Base-by-base conservation (phyloP, 2,113 vertebrate genomes). In the Lepus europaeus region DNA sequence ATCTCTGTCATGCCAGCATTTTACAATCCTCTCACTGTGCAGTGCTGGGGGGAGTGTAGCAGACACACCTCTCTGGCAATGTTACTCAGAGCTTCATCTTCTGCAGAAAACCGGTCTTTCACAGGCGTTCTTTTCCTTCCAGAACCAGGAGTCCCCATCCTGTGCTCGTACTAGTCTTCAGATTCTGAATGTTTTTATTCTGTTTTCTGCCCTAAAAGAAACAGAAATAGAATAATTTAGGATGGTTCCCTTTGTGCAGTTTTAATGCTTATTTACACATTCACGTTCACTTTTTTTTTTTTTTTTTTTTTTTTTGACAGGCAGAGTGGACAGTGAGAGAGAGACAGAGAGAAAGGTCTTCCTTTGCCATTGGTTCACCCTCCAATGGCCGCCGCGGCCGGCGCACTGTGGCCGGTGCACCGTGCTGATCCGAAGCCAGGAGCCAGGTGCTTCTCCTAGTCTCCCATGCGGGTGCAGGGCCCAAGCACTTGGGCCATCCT, bases 21-120 rank as follows among this genome's bases (percentile, higher is more conserved):
- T 64, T 16, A 84, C 16, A 91, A 31, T 9, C 6, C 33, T 45
- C 73, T 77, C 31, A 36, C n/a, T 45, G 9, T 22, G 16, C 9
- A 87, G 86, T 87, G 63, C 1, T 90, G 76, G 36, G 12, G 10
- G 73, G 16, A 63, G 63, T 33, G 78, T 89, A 59, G 68, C 89
- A 97, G 88, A 97, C 98, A 91, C 97, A 99, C 99, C 99, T 99
- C 99, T 98, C 99, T 98, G 89, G 99, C 99, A 91, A 99, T 99
- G 98, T 97, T 99, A 98, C 99, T 99, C 97, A 99, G 96, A 33
- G 99, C 99, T 97, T 99, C 99, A 98, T 99, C 99, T 98, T 99
- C 99, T 36, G 99, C 99, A 93, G 99, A 99, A 98, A 99, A 99
- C 51, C 99, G 99, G 97, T 99, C 99, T 98, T 99, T 99, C 74